phyloP scores from a whole-genome alignment of 2,888 invertebrate genomes.

The Drosophila macrospina region DNA sequence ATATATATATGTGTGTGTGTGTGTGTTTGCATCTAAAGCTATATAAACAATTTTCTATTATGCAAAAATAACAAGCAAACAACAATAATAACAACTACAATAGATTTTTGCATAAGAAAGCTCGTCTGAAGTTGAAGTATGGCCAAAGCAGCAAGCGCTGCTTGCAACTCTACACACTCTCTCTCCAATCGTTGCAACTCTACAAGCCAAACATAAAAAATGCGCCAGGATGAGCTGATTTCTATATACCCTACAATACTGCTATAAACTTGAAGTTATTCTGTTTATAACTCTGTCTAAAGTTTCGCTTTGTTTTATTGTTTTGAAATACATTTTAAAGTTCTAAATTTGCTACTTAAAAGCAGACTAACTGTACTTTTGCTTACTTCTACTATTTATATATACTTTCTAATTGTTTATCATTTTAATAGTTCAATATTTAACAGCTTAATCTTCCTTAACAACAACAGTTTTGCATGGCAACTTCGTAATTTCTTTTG shows the following conservation, averaged over 20 bases:
- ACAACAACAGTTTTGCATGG: too few relatives aligned
- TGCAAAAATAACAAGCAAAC: constrained; percentile 74
- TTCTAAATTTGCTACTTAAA: too few relatives aligned
- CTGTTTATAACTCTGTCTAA: neutral
- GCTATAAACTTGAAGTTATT: neutral
- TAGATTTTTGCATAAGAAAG: constrained; percentile 74
- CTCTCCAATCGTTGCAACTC: neutral
- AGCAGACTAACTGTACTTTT: too few relatives aligned
- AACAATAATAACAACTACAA: constrained; percentile 53
- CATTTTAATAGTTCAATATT: too few relatives aligned
- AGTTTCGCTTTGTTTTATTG: neutral
- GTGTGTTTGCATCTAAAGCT: constrained; percentile 40
- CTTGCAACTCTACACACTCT: neutral
- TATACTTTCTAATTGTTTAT: too few relatives aligned
- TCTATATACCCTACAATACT: constrained; percentile 27
- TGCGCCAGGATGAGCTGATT: neutral
- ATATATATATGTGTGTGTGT: constrained; percentile 11
- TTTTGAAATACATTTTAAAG: too few relatives aligned
- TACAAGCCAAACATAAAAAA: neutral
- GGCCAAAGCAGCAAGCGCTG: constrained; percentile 37
- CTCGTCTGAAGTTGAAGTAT: constrained; percentile 68
- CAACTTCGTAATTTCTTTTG: too few relatives aligned
- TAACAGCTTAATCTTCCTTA: too few relatives aligned
- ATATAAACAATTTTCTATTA: constrained; percentile 81
- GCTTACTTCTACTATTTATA: too few relatives aligned